Evolutionary conservation across 2,888 invertebrate genomes (phyloP).

Genomic region (Sphaerophoria rueppellii): DNA sequence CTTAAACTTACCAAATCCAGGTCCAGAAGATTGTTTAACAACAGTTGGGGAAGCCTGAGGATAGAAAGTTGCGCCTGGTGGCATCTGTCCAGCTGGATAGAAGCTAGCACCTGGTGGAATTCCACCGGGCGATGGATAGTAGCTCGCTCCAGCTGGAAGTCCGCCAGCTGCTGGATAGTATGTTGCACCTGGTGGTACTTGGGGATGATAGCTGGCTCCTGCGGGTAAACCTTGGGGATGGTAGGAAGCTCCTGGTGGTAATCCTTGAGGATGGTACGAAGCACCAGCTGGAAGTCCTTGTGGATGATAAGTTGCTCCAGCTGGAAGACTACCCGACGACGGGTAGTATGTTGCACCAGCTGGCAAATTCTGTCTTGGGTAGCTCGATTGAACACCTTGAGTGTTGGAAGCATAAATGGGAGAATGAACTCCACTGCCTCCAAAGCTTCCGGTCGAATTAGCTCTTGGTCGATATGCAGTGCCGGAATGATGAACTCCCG

Average conservation of each 20-base stretch:
- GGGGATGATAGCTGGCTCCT: conserved; percentile 73
- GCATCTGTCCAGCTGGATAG: conserved; percentile 75
- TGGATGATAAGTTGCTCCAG: conserved; percentile 76
- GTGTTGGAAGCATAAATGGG: conserved; percentile 78
- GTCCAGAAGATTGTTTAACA: conserved; percentile 79
- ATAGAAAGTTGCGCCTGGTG: conserved; percentile 77
- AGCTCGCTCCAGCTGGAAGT: conserved; percentile 73
- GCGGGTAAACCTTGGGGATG: conserved; percentile 74
- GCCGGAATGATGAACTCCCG: conserved; percentile 41
- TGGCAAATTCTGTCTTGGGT: conserved; percentile 75
- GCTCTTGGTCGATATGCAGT: conserved; percentile 57
- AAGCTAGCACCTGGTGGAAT: conserved; percentile 73
- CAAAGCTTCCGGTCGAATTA: conserved; percentile 53
- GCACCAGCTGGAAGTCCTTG: conserved; percentile 77
- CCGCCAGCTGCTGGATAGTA: conserved; percentile 44
- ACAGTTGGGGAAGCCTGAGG: conserved; percentile 75
- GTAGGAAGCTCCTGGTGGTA: conserved; percentile 78
- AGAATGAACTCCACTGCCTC: conserved; percentile 74
- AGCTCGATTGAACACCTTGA: conserved; percentile 77
- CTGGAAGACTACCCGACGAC: conserved; percentile 33
- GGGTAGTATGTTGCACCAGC: conserved; percentile 58
- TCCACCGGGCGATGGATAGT: conserved; percentile 65
- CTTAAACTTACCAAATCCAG: conserved; percentile 79
- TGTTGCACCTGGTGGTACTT: conserved; percentile 18
- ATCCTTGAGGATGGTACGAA: conserved; percentile 74